Evolutionary conservation across 2,888 invertebrate genomes (phyloP), one percentile per base, ranked within the genome.

Genomic region (Drosophila fungiperda): DNA sequence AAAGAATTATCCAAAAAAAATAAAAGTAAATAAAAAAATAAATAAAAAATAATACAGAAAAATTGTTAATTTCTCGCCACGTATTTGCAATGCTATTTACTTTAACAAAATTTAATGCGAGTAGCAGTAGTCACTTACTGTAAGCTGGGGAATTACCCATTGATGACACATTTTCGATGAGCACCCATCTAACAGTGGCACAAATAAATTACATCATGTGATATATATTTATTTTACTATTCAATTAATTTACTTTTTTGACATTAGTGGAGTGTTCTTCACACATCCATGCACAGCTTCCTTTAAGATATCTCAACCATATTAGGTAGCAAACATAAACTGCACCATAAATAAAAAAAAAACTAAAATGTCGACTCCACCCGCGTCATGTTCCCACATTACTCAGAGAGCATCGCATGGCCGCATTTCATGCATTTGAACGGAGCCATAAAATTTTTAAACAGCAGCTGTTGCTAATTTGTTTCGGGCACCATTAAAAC

Each of bases 391-490:
- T 86, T 85, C 85, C 82, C 85, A 88, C 82, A 85, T 81, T 68
- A 81, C 72, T 83, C 79, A 83, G 53, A 23, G 33, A 45, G 33
- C 26, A 29, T 15, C 60, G 68, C 57, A 54, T 69, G 68, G 58
- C 67, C 75, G 70, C 63, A 65, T 60, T 65, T 79, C 58, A 82
- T 73, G 65, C 65, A 68, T 65, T 76, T 50, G 60, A 68, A 71
- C 65, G 42, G 42, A n/a, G 52, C 40, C 75, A 80, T 76, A 76
- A 82, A 80, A 54, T 45, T 53, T 67, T 65, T 29, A 55, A 73
- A 59, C 77, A 79, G 83, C 88, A 85, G 88, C 88, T 76, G 75
- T 68, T 55, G 73, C 82, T 76, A 88, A 85, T 83, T 85, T 82
- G 71, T 73, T 82, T 73, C 68, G 78, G 75, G 68, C 69, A 54